phyloP scores from a whole-genome alignment of 2,888 invertebrate genomes.

The Baronia brevicornis region DNA sequence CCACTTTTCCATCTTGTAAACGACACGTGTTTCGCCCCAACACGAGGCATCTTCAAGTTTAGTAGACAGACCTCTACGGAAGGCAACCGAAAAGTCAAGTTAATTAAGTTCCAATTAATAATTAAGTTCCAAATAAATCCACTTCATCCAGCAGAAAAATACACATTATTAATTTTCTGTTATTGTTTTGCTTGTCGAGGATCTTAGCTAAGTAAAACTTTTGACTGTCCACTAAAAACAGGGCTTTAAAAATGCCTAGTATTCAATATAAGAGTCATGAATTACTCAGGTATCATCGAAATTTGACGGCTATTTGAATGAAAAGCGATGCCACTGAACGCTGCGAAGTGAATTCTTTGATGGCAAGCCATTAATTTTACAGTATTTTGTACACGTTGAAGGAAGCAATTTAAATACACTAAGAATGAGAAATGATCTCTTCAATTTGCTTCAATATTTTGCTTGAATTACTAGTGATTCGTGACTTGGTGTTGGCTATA shows the following conservation, averaged over 20 bases:
- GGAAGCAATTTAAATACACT: conserved; percentile 18
- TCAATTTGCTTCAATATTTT: conserved; percentile 17
- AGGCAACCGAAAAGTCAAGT: too few relatives aligned
- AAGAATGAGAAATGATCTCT: conserved; percentile 17
- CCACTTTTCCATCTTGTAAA: too few relatives aligned
- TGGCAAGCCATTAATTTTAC: conserved; percentile 16
- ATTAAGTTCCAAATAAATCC: too few relatives aligned
- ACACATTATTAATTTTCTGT: too few relatives aligned
- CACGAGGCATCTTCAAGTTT: too few relatives aligned
- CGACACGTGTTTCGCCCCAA: too few relatives aligned
- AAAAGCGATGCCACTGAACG: conserved; percentile 12
- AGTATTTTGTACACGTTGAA: conserved; percentile 17
- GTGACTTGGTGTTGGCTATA: conserved; percentile 9
- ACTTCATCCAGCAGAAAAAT: too few relatives aligned
- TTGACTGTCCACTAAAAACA: conserved; percentile 24
- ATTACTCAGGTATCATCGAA: conserved; percentile 13
- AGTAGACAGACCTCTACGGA: too few relatives aligned
- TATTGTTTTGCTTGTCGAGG: conserved; percentile 8
- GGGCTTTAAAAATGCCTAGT: conserved; percentile 26
- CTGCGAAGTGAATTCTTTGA: conserved; percentile 15
- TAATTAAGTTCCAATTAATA: too few relatives aligned
- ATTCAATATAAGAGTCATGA: conserved; percentile 5
- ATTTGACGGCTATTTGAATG: conserved; percentile 14
- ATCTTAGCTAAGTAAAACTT: conserved; percentile 22
- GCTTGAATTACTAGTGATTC: conserved; percentile 13